Percentiles rank a stretch among this genome's conserved stretches.
phyloP scores from a whole-genome alignment of 2,888 invertebrate genomes.

The Cephalotes varians region DNA sequence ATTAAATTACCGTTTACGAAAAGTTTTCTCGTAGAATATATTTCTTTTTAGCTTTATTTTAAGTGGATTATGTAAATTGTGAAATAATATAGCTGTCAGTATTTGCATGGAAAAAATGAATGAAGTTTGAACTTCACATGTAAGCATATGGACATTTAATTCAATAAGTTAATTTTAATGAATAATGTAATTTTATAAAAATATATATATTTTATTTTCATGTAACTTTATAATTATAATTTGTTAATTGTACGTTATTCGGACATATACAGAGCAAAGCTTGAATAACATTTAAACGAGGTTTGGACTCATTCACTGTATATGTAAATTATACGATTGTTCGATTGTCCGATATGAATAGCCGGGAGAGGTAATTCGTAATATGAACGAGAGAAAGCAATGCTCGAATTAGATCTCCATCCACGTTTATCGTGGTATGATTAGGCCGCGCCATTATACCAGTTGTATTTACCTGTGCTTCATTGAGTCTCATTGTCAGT shows the following conservation, averaged over 20 bases:
- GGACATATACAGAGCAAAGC: not conserved
- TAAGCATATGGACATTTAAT: not conserved
- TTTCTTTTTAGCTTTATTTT: not conserved
- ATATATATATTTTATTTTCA: not conserved
- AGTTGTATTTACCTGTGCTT: constrained; percentile 51
- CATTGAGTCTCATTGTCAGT: constrained; percentile 47
- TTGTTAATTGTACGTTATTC: not conserved
- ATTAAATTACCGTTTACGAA: not conserved
- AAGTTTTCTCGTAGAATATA: not conserved
- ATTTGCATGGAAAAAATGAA: not conserved
- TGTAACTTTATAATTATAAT: not conserved
- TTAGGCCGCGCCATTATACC: constrained; percentile 24
- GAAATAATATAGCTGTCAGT: not conserved
- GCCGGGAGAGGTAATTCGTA: constrained; percentile 2
- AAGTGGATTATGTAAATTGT: constrained; percentile 17
- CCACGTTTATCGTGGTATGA: constrained; percentile 45
- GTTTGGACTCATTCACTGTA: not conserved
- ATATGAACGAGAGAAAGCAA: constrained; percentile 35
- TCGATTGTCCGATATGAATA: constrained; percentile 11
- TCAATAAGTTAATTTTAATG: constrained; percentile 3
- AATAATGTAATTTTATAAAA: constrained; percentile 3
- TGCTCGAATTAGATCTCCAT: constrained; percentile 53
- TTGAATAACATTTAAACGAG: not conserved
- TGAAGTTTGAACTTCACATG: not conserved
- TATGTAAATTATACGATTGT: constrained; percentile 24